Evolutionary conservation across 2,888 invertebrate species (phyloP).

Genomic region (Chloromyia formosa): DNA sequence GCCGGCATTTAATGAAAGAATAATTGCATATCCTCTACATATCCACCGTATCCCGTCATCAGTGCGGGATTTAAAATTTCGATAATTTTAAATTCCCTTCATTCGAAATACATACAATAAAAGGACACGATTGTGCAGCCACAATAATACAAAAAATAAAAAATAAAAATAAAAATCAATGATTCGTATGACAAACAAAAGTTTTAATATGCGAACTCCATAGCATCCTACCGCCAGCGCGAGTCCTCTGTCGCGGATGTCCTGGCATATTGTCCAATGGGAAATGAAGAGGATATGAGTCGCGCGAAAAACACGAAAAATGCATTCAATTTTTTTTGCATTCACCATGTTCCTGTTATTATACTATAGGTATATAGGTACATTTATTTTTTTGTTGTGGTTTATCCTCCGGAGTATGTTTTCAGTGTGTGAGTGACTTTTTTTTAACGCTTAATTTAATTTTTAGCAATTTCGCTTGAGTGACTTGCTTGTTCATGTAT

Average conservation of each 20-base stretch:
- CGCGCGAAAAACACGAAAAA: background rate
- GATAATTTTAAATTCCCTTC: no score
- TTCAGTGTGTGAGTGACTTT: no score
- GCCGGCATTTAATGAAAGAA: no score
- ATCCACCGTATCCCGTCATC: no score
- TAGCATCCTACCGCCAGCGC: background rate
- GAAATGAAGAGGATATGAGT: background rate
- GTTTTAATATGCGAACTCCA: background rate
- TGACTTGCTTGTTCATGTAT: background rate
- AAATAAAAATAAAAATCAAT: background rate
- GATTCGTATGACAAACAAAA: conserved; percentile 2
- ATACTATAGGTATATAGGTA: no score
- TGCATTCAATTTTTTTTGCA: background rate
- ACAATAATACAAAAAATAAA: no score
- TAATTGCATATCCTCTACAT: no score
- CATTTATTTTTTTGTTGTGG: background rate
- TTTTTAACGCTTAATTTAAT: background rate
- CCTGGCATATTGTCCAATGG: background rate
- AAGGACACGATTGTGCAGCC: no score
- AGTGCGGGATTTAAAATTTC: no score
- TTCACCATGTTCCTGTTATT: background rate
- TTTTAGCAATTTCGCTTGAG: background rate
- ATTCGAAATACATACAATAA: no score
- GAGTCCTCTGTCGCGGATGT: background rate
- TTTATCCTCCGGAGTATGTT: no score